Evolutionary conservation across 2,888 invertebrate genomes (phyloP).

Genomic region (Zootermopsis nevadensis): DNA sequence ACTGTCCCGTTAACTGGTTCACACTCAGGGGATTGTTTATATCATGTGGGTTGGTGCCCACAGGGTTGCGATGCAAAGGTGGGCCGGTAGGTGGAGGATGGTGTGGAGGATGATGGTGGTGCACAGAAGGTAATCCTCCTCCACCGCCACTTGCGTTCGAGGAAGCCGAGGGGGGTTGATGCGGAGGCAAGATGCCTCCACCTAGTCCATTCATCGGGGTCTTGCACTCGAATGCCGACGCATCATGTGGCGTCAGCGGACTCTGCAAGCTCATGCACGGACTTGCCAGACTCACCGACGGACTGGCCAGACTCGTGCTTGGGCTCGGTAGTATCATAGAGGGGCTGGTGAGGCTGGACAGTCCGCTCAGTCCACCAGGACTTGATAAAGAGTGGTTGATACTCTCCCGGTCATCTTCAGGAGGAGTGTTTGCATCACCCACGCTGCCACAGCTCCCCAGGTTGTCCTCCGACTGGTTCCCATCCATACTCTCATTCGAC

Average conservation of each 20-base stretch:
- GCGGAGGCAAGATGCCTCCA: constrained; percentile 43
- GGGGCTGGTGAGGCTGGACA: constrained; percentile 77
- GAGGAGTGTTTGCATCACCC: constrained; percentile 75
- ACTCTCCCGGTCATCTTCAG: constrained; percentile 75
- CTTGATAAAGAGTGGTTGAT: constrained; percentile 70
- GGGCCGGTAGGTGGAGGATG: constrained; percentile 61
- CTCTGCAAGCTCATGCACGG: constrained; percentile 67
- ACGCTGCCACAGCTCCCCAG: constrained; percentile 85
- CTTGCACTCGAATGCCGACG: constrained; percentile 56
- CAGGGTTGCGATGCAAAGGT: constrained; percentile 77
- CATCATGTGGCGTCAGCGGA: constrained; percentile 63
- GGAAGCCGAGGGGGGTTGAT: constrained; percentile 60
- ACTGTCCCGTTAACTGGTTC: constrained; percentile 86
- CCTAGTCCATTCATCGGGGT: constrained; percentile 44
- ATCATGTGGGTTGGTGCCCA: constrained; percentile 91
- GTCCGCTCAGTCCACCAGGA: constrained; percentile 73
- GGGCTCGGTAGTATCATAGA: constrained; percentile 83
- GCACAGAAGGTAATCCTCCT: constrained; percentile 55
- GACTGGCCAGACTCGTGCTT: constrained; percentile 76
- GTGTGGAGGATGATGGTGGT: constrained; percentile 66
- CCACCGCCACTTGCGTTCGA: constrained; percentile 40
- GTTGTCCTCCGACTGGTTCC: constrained; percentile 77
- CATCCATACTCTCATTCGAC: constrained; percentile 75
- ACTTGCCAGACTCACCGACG: constrained; percentile 69
- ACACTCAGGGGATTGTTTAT: constrained; percentile 93